Percentiles rank a stretch among this genome's conserved stretches.
phyloP scores from a whole-genome alignment of 2,888 invertebrate genomes.

The Clistopyga incitator region DNA sequence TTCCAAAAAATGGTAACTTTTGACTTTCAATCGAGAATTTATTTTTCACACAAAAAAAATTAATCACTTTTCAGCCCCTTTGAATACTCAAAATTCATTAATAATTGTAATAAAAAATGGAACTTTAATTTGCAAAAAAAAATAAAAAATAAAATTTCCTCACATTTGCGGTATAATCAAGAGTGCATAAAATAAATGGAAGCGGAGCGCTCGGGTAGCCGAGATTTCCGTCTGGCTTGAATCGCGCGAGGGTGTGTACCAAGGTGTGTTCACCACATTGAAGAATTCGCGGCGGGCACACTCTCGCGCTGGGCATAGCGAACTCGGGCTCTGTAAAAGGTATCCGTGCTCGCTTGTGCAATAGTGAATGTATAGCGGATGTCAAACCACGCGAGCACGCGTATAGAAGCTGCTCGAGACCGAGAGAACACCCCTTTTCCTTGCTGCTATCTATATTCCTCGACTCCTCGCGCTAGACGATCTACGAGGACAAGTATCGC shows the following conservation, averaged over 20 bases:
- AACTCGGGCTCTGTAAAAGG: conserved; percentile 76
- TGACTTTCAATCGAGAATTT: no score
- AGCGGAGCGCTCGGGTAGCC: conserved; percentile 69
- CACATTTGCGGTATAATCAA: background rate
- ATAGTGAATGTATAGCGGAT: conserved; percentile 84
- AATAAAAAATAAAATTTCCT: conserved; percentile 12
- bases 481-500: conserved; percentile 27
- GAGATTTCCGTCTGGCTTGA: conserved; percentile 63
- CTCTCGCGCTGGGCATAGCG: conserved; percentile 65
- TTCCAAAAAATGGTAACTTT: no score
- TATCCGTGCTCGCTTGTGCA: conserved; percentile 81
- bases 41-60: no score
- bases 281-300: conserved; percentile 81
- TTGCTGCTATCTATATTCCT: conserved; percentile 43
- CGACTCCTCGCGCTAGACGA: conserved; percentile 36
- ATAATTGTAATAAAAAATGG: background rate
- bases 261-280: conserved; percentile 80
- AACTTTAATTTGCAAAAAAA: background rate
- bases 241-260: conserved; percentile 81
- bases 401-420: conserved; percentile 59
- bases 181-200: conserved; percentile 53
- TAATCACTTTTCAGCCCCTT: background rate
- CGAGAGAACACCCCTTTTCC: conserved; percentile 74
- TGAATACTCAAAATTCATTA: background rate
- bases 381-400: conserved; percentile 79